Evolutionary conservation across 2,888 invertebrate genomes (phyloP).

Genomic region (Morpho achilles): DNA sequence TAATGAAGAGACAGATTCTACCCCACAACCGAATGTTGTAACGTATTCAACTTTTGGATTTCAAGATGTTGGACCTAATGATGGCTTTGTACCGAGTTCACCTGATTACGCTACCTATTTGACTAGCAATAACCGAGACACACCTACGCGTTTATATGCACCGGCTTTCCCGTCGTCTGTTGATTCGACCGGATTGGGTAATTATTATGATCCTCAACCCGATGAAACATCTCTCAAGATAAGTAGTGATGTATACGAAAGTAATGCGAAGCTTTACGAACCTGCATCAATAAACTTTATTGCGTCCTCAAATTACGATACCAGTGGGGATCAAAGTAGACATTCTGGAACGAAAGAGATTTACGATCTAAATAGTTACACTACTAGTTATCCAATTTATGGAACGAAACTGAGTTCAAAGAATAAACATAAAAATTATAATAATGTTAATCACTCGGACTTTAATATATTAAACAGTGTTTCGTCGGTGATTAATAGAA

Average conservation of each 20-base stretch:
- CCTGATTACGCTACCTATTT: slow-evolving; percentile 59
- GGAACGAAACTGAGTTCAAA: slow-evolving; percentile 60
- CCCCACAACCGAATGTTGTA: slow-evolving; percentile 62
- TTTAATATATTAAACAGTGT: slow-evolving; percentile 40
- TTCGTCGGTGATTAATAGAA: slow-evolving; percentile 29
- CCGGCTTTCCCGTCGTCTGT: slow-evolving; percentile 64
- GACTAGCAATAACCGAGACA: slow-evolving; percentile 49
- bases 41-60: slow-evolving; percentile 71
- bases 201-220: slow-evolving; percentile 42
- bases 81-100: slow-evolving; percentile 65
- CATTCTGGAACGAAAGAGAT: slow-evolving; percentile 38
- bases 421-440: slow-evolving; percentile 40
- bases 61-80: slow-evolving; percentile 63
- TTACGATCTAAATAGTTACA: slow-evolving; percentile 37
- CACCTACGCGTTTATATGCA: slow-evolving; percentile 55
- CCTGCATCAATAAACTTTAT: slow-evolving; percentile 46
- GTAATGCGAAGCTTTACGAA: slow-evolving; percentile 50
- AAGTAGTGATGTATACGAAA: slow-evolving; percentile 41
- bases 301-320: slow-evolving; percentile 44
- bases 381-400: slow-evolving; percentile 50
- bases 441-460: slow-evolving; percentile 47
- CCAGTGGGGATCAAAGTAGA: slow-evolving; percentile 38
- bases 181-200: slow-evolving; percentile 49
- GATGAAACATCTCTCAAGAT: slow-evolving; percentile 40
- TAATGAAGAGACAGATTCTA: slow-evolving; percentile 47